Evolutionary conservation across 1,140 invertebrate species (phyloP), one percentile per base, ranked within the genome.

Genomic region (Brachionus koreanus): DNA sequence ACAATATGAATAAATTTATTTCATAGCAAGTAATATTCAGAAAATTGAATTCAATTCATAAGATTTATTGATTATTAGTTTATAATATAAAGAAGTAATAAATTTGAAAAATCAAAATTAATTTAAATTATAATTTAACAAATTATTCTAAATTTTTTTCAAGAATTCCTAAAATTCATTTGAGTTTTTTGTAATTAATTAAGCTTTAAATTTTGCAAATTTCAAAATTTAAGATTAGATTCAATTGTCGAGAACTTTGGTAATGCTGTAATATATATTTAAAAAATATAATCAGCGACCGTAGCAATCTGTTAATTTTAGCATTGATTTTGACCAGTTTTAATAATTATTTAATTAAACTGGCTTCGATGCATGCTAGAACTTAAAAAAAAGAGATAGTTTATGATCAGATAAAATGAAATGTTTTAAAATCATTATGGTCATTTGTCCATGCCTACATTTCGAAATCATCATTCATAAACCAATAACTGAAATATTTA

Each of bases 381-480:
- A 25, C 1, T 6, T 7, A 16, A 37, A 37, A 69, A 76, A 76
- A 23, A 76, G 23, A 57, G 13, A 29, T 13, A 25, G 46, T 79
- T 42, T 37, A 65, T 61, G 19, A 13, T 79, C 76, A 79, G 76
- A 61, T 63, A 61, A 61, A 52, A 10, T 37, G 25, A 61, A 42
- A 65, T 33, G 33, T 35, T 49, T 39, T 61, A 39, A 35, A 79
- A 79, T 79, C 76, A 79, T 42, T 12, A 25, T 19, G 33, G n/a
- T 79, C 76, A 79, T 79, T 61, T 79, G 76, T 79, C 76, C 76
- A 61, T 79, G 76, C 76, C 76, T 79, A 79, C 76, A 61, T 61
- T 61, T 79, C n/a, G 2, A 25, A 46, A 74, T 74, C 69, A 74
- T 74, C 69, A 74, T 46, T 69, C 37, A 69, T 39, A 69, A 69